Conservation (phyloP, 2,888 invertebrate genomes). For the Hipparchia semele region DNA sequence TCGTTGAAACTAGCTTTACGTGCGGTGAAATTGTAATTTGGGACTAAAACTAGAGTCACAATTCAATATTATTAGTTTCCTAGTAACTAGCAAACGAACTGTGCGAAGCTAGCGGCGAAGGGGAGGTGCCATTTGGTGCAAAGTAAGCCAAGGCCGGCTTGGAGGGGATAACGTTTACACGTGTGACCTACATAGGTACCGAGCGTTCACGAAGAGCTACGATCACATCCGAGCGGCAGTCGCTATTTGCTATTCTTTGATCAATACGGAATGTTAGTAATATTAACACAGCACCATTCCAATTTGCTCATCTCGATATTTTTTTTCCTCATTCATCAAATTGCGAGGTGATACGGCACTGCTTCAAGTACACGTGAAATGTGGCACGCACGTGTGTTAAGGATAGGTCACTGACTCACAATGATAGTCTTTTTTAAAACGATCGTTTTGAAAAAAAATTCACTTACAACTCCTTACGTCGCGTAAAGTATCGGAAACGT, state of each 20-base stretch:
- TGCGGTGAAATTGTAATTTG: slow-evolving; percentile 1
- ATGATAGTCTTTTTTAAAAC: slow-evolving; percentile 32
- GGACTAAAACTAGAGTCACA: slow-evolving; percentile 6
- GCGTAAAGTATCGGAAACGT: slow-evolving; percentile 31
- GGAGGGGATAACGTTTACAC: slow-evolving; percentile 81
- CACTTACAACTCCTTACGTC: slow-evolving; percentile 28
- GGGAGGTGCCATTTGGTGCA: slow-evolving; percentile 69
- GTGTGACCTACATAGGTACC: slow-evolving; percentile 80
- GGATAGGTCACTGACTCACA: slow-evolving; percentile 62
- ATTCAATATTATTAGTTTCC: slow-evolving; percentile 34
- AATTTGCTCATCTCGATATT: slow-evolving; percentile 43
- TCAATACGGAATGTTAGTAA: slow-evolving; percentile 60
- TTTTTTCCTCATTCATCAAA: slow-evolving; percentile 9
- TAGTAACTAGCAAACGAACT: slow-evolving; percentile 36
- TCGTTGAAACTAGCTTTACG: neutral
- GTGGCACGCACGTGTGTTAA: slow-evolving; percentile 55
- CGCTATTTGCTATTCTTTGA: slow-evolving; percentile 56
- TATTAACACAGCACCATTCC: slow-evolving; percentile 49
- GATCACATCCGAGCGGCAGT: slow-evolving; percentile 56
- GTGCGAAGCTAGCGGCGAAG: slow-evolving; percentile 58
- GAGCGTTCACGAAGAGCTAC: slow-evolving; percentile 65
- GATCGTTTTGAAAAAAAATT: slow-evolving; percentile 23
- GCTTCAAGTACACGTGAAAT: slow-evolving; percentile 51
- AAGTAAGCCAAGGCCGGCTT: slow-evolving; percentile 81
- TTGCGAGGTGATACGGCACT: slow-evolving; percentile 36